Percentiles rank a stretch among this genome's conserved stretches.
phyloP scores from a whole-genome alignment of 2,113 vertebrate species.

The Ranitomeya variabilis region DNA sequence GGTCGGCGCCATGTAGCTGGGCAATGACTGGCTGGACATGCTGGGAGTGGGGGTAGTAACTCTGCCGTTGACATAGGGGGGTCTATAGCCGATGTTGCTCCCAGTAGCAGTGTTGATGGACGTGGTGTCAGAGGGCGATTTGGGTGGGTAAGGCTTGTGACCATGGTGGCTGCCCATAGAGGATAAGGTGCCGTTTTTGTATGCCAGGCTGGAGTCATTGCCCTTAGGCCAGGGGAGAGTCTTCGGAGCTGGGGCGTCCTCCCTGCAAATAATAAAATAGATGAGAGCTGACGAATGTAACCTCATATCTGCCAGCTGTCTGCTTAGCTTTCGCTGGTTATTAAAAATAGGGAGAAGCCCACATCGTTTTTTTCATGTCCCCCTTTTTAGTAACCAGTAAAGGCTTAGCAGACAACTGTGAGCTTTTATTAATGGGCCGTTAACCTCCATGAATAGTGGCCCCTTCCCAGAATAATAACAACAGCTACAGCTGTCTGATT shows the following conservation, averaged over 20 bases:
- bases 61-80: constrained; percentile 57
- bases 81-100: constrained; percentile 72
- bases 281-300: neutral
- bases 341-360: too few species aligned
- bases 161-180: constrained; percentile 79
- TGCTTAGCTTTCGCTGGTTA: too few species aligned
- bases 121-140: constrained; percentile 74
- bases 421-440: too few species aligned
- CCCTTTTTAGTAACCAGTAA: too few species aligned
- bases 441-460: too few species aligned
- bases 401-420: too few species aligned
- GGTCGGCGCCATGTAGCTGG: constrained; percentile 68
- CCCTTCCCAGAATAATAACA: too few species aligned
- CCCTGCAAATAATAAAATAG: constrained; percentile 68
- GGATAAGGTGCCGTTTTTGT: constrained; percentile 89
- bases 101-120: constrained; percentile 76
- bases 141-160: constrained; percentile 71
- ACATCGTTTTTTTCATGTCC: too few species aligned
- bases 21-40: constrained; percentile 67
- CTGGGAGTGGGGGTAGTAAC: constrained; percentile 61
- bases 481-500: too few species aligned
- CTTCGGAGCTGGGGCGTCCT: constrained; percentile 86
- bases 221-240: constrained; percentile 85
- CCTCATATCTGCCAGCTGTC: neutral
- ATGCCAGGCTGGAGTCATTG: constrained; percentile 80